Base-by-base conservation (phyloP, 2,113 vertebrate species). In the Butastur rufipennis region DNA sequence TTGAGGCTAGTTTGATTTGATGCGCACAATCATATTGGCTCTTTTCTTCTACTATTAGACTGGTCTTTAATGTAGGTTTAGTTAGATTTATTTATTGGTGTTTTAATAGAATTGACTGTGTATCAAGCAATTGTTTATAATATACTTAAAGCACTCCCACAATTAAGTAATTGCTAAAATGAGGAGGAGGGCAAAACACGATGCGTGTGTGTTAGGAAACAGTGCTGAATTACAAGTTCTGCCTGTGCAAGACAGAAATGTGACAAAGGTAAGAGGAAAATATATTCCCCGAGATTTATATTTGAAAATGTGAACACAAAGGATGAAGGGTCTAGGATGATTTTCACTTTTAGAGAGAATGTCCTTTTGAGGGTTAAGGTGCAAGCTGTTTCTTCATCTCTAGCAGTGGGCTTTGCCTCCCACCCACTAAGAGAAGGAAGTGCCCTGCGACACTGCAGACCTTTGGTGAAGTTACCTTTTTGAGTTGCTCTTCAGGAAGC, bases 391-490 rank as follows among this genome's bases (percentile, higher is more conserved):
- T 68, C 96, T 94, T 96, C 93, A 80, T 94, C 74, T 91, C 72
- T 93, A 97, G 86, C 93, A 88, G 89, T 97, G 94, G 96, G 94
- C 91, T 93, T 90, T 93, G 74, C 84, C 93, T 97, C 95, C 97
- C 93, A 94, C 89, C 91, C 84, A 94, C 94, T 97, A 95, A 96
- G 93, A 97, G 92, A 97, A 97, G 94, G 97, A 97, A 97, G 91
- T 94, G 81, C 86, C 93, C 93, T 92, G 87, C 2, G 50, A 95
- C 96, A 97, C 84, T 73, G 79, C 4, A 7, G 94, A 94, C 94
- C 94, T 97, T 96, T 97, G 91, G 91, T 78, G 91, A 73, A 95
- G 94, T 93, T 90, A 11, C 47, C 91, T 81, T 94, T 97, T 97
- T 96, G 56, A 91, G 93, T 90, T 93, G 89, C 95, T 89, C 94